phyloP scores from a whole-genome alignment of 2,888 invertebrate species.

The Coelopa pilipes region DNA sequence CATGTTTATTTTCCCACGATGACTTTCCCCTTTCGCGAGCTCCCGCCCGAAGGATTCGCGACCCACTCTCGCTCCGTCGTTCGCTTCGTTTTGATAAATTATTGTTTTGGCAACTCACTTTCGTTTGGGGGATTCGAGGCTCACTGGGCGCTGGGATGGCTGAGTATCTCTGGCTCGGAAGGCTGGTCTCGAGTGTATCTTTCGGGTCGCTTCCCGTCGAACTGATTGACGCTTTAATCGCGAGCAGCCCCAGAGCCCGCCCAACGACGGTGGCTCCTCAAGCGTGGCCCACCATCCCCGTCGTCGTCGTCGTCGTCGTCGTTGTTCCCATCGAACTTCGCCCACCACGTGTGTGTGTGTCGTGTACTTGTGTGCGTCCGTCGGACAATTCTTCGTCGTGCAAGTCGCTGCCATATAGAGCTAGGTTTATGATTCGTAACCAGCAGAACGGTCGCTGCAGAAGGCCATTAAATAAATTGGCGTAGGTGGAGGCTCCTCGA shows the following conservation, averaged over 20 bases:
- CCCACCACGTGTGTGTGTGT: slow-evolving; percentile 1
- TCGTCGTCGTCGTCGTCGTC: background rate
- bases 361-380: slow-evolving; percentile 8
- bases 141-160: slow-evolving; percentile 16
- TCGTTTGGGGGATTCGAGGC: background rate
- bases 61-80: no score
- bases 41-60: no score
- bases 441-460: slow-evolving; percentile 12
- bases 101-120: background rate
- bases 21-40: no score
- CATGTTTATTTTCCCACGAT: no score
- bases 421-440: slow-evolving; percentile 59
- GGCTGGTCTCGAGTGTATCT: slow-evolving; percentile 23
- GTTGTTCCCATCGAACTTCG: background rate
- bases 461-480: slow-evolving; percentile 40
- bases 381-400: background rate
- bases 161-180: background rate
- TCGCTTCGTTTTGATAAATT: background rate
- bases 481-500: slow-evolving; percentile 7
- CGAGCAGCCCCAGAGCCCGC: slow-evolving; percentile 8
- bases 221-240: slow-evolving; percentile 43
- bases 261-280: slow-evolving; percentile 40
- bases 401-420: slow-evolving; percentile 54
- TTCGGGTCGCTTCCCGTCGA: slow-evolving; percentile 45
- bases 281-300: slow-evolving; percentile 44